Evolutionary conservation across 2,888 invertebrate genomes (phyloP), one percentile per base, ranked within the genome.

Genomic region (Cyaniris semiargus): DNA sequence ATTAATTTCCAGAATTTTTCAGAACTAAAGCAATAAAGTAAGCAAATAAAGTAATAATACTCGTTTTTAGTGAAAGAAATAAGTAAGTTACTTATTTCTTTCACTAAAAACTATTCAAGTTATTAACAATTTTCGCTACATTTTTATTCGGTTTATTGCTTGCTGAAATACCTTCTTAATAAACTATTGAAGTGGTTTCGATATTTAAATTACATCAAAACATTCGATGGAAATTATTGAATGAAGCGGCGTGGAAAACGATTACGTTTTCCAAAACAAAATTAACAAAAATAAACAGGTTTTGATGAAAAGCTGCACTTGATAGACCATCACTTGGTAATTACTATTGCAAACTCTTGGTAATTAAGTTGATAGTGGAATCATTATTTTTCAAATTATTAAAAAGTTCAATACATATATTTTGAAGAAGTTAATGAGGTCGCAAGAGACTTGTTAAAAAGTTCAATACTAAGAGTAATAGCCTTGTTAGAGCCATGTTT

Each of bases 271-370:
- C n/a, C n/a, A n/a, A n/a, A n/a, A n/a, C n/a, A n/a, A n/a, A n/a
- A n/a, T n/a, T n/a, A n/a, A n/a, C n/a, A n/a, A n/a, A 72, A 75
- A 78, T 77, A 80, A 79, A 80, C 66, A 77, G 79, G 79, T 81
- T 79, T 79, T 80, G 79, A 80, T 80, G 79, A 79, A 79, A 79
- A 79, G 78, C 76, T 75, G 23, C 76, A 78, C 71, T 79, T 74
- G 72, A 78, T 76, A 70, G 77, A 38, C 70, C 27, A 27, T 60
- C 23, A 23, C 5, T 66, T 23, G 5, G 60, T 66, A 66, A 66
- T 66, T 23, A 27, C 27, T 6, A 60, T 21, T 21, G 8, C 5
- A 18, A 66, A 27, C 27, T 66, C 27, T 23, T 66, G 15, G 27
- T 66, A 31, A 66, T 66, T 31, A 66, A 60, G 13, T 60, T 8